A percentile compares a stretch with the other conserved stretches of the same genome.
Evolutionary conservation across 2,888 invertebrate genomes (phyloP).

Genomic region (Thereva unica): DNA sequence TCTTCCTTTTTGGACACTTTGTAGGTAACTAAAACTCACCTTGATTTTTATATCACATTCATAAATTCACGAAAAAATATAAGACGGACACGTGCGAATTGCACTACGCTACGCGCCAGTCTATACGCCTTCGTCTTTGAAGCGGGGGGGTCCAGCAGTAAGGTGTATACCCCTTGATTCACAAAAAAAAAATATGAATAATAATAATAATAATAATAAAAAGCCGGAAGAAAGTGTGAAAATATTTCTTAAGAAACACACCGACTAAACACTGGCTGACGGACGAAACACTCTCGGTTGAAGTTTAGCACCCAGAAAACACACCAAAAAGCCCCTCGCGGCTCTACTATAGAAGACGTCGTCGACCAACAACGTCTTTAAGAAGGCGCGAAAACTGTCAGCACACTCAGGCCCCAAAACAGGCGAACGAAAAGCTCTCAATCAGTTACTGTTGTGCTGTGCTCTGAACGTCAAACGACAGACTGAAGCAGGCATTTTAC

Average conservation of each 20-base stretch:
- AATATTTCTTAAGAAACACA: too few species aligned
- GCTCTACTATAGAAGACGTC: too few species aligned
- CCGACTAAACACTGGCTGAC: background rate
- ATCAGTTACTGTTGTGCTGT: conserved; percentile 32
- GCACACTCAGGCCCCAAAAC: conserved; percentile 2
- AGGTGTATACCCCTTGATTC: too few species aligned
- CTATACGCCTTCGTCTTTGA: background rate
- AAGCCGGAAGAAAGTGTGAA: too few species aligned
- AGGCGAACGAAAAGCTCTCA: conserved; percentile 22
- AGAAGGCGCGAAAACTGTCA: conserved; percentile 31
- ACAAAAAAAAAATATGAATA: too few species aligned
- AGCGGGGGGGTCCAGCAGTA: background rate
- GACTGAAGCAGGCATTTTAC: conserved; percentile 56
- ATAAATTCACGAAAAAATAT: background rate
- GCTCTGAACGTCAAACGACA: conserved; percentile 56
- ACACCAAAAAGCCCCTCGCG: too few species aligned
- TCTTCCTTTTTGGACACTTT: too few species aligned
- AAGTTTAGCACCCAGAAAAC: too few species aligned
- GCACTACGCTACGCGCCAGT: conserved; percentile 18
- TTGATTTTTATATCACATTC: background rate
- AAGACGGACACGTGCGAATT: conserved; percentile 20
- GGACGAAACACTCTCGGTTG: conserved; percentile 5
- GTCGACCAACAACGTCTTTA: background rate
- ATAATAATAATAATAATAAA: too few species aligned
- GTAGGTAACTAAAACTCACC: too few species aligned